These are phyloP conservation scores for Escarpia spicata DNA, from an alignment of 2,888 invertebrate genomes.

Conservation along the genomic window DNA sequence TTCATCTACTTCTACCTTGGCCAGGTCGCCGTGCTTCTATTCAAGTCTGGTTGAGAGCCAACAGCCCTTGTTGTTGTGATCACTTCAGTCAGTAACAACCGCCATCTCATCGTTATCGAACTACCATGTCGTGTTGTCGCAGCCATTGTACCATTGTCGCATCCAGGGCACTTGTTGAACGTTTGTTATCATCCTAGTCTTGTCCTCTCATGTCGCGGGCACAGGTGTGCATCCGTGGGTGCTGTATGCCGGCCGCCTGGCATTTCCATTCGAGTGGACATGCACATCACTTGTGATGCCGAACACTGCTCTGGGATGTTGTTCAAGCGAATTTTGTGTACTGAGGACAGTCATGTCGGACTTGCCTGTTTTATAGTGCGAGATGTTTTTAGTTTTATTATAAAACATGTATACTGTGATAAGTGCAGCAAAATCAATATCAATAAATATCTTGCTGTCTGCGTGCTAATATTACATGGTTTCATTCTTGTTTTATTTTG, in stretches of 20 bases:
- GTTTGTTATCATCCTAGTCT: constrained; percentile 7
- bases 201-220: neutral
- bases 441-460: constrained; percentile 16
- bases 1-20: constrained; percentile 99
- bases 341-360: constrained; percentile 16
- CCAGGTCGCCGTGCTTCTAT: constrained; percentile 97
- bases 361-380: constrained; percentile 7
- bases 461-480: neutral
- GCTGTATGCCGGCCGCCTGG: neutral
- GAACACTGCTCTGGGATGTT: neutral
- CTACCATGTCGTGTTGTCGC: constrained; percentile 67
- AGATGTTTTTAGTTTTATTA: constrained; percentile 13
- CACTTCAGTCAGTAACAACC: neutral
- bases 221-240: neutral
- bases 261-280: neutral
- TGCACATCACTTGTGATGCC: neutral
- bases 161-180: neutral
- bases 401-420: constrained; percentile 3
- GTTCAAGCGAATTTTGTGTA: neutral
- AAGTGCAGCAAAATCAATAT: constrained; percentile 6
- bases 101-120: neutral
- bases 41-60: constrained; percentile 92
- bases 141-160: neutral
- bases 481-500: neutral
- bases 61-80: constrained; percentile 24